Conservation (phyloP, 2,113 vertebrate species). For the Podarcis muralis region DNA sequence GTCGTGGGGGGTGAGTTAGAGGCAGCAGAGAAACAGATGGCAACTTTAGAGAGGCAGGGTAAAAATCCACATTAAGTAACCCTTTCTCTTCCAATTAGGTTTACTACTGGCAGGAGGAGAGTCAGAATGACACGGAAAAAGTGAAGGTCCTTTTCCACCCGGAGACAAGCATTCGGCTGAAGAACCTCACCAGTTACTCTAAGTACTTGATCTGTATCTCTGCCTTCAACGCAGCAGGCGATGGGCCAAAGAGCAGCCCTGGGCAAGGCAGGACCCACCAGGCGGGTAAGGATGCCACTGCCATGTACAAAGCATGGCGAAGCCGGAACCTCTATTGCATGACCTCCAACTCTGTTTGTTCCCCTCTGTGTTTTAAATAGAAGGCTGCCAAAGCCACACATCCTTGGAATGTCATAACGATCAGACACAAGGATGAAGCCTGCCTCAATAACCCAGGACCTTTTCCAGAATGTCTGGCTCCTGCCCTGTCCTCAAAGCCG, state of each 20-base stretch:
- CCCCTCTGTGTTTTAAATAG: not conserved
- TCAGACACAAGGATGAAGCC: too few species aligned
- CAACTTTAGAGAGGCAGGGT: too few species aligned
- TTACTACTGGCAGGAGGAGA: conserved; percentile 89
- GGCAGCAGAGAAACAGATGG: not conserved
- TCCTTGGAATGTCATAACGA: not conserved
- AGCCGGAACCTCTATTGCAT: not conserved
- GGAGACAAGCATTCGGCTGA: conserved; percentile 81
- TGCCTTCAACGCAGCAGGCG: conserved; percentile 91
- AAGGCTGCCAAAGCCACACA: not conserved
- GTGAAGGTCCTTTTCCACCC: conserved; percentile 91
- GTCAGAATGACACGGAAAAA: conserved; percentile 88
- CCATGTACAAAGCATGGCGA: not conserved
- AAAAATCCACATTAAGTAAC: too few species aligned
- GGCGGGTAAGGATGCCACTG: conserved; percentile 75
- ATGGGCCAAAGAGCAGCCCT: conserved; percentile 89
- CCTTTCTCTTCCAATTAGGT: conserved; percentile 71
- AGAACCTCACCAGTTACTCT: conserved; percentile 92
- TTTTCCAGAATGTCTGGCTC: not conserved
- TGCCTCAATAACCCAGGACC: not conserved
- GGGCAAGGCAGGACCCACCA: conserved; percentile 84
- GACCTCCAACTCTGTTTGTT: not conserved
- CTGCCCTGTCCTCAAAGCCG: not conserved
- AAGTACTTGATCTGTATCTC: conserved; percentile 87
- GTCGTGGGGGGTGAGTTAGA: too few species aligned